Conservation (phyloP, 2,797 vertebrate species). For the Spondyliosoma cantharus region DNA sequence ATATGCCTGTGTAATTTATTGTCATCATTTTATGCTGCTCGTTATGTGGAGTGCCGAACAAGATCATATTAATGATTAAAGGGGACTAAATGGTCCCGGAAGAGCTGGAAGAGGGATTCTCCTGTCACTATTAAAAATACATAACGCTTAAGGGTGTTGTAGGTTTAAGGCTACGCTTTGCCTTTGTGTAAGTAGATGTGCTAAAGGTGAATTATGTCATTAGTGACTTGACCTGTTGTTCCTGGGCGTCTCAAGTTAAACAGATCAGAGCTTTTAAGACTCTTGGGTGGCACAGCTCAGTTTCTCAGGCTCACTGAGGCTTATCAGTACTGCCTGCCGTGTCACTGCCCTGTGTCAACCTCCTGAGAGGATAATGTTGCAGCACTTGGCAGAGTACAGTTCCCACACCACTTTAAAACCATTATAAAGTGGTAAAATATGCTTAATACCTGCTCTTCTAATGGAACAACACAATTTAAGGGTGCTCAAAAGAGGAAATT, state of each 20-base stretch:
- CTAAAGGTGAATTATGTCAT: constrained; percentile 66
- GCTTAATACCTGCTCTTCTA: neutral
- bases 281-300: constrained; percentile 47
- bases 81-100: constrained; percentile 53
- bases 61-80: constrained; percentile 70
- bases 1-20: constrained; percentile 36
- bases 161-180: constrained; percentile 35
- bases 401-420: constrained; percentile 23
- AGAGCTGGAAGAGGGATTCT: constrained; percentile 34
- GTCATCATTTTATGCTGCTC: constrained; percentile 34
- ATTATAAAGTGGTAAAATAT: neutral
- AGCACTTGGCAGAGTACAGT: constrained; percentile 6
- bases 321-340: constrained; percentile 52
- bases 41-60: constrained; percentile 47
- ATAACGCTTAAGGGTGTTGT: constrained; percentile 51
- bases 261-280: constrained; percentile 61
- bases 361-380: constrained; percentile 27
- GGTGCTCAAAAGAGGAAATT: neutral
- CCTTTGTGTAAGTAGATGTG: constrained; percentile 39
- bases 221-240: constrained; percentile 60
- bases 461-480: neutral
- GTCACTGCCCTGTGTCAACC: constrained; percentile 47
- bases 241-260: constrained; percentile 57
- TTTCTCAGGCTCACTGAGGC: constrained; percentile 47
- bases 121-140: constrained; percentile 65